phyloP scores from a whole-genome alignment of 2,113 vertebrate species.

The Lepus timidus region DNA sequence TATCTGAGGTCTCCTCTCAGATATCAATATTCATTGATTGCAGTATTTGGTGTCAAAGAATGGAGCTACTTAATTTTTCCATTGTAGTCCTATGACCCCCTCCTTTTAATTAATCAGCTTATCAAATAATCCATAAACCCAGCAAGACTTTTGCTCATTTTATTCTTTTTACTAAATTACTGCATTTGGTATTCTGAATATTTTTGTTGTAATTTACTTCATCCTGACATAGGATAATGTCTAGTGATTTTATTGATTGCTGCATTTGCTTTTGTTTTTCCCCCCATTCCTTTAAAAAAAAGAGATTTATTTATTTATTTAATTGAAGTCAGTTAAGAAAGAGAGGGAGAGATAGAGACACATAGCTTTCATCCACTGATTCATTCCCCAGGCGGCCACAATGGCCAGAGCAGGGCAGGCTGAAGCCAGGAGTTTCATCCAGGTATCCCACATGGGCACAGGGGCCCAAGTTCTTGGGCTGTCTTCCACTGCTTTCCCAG shows the following conservation, averaged over 20 bases:
- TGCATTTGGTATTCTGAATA: slow-evolving; percentile 38
- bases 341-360: no score
- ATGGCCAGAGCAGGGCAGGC: no score
- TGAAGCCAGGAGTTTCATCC: no score
- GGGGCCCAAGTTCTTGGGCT: no score
- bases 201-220: slow-evolving; percentile 51
- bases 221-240: slow-evolving; percentile 15
- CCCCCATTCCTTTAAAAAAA: no score
- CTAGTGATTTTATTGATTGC: slow-evolving; percentile 26
- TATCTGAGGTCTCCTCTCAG: not conserved
- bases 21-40: not conserved
- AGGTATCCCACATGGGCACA: no score
- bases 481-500: no score
- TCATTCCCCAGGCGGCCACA: no score
- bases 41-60: slow-evolving; percentile 43
- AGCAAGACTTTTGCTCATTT: slow-evolving; percentile 51
- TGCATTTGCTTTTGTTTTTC: slow-evolving; percentile 28
- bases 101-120: slow-evolving; percentile 45
- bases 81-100: not conserved
- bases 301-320: no score
- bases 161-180: slow-evolving; percentile 41
- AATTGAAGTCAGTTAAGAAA: no score
- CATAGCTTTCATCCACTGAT: no score
- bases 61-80: slow-evolving; percentile 28
- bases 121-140: slow-evolving; percentile 38